These are phyloP conservation scores for Metopolophium dirhodum DNA, from an alignment of 1,140 invertebrate species.

Conservation along the genomic window DNA sequence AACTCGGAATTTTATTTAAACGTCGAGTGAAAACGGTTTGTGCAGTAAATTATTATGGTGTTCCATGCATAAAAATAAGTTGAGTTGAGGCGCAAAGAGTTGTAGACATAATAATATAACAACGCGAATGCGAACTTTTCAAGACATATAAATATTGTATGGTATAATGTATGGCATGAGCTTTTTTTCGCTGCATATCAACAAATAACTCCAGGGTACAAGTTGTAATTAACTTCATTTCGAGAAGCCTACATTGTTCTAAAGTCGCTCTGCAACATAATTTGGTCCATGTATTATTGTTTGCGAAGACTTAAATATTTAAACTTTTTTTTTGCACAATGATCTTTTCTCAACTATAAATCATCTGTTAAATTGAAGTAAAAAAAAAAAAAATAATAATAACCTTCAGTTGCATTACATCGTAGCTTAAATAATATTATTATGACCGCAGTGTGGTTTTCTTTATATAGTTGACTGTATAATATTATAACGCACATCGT, in stretches of 20 bases:
- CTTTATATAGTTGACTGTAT: neutral
- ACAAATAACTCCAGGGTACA: conserved; percentile 12
- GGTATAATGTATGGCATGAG: neutral
- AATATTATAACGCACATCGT: neutral
- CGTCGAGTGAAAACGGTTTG: neutral
- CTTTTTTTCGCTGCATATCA: neutral
- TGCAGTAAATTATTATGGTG: neutral
- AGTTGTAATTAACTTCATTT: conserved; percentile 4
- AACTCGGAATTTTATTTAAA: neutral
- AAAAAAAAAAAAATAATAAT: neutral
- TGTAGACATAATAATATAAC: neutral
- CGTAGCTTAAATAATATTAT: neutral
- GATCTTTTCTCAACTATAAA: neutral
- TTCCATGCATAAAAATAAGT: conserved; percentile 8
- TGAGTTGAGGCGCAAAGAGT: neutral
- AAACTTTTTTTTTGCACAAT: neutral
- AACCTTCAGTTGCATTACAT: neutral
- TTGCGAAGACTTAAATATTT: neutral
- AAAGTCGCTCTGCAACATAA: neutral
- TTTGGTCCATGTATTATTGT: neutral
- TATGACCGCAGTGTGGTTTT: neutral
- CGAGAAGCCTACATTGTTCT: neutral
- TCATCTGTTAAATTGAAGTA: neutral
- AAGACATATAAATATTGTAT: neutral
- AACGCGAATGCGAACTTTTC: neutral